Base-by-base conservation (phyloP, 2,113 vertebrate genomes). In the Nettapus auritus region DNA sequence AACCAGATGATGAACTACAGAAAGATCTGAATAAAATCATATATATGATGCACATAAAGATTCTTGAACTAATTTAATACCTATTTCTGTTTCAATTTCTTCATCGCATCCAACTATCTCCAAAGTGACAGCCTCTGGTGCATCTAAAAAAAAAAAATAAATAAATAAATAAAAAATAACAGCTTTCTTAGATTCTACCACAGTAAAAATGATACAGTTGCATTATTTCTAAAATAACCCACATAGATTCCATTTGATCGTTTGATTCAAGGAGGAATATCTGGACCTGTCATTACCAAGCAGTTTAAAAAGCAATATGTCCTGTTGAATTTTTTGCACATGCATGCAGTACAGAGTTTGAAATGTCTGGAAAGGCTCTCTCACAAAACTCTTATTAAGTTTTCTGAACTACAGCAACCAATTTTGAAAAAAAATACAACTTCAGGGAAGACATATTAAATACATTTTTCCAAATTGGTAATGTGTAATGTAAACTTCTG, bases 41-140 rank as follows among this genome's bases (percentile, higher is more conserved):
- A 11, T 31, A 38, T 6, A 16, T 20, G 17, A 46, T 63, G 29
- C 50, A 55, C 29, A 81, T 38, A 82, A 71, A 78, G 34, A 79
- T 46, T 88, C 59, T 38, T 57, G 8, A 57, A 53, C 18, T 34
- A 8, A 60, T 91, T 70, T 93, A 46, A 64, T 98, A 98, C 98
- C 98, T 94, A 98, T 93, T 95, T 98, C 95, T 66, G 98, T 97
- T 96, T 96, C 91, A 79, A 97, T 84, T 44, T 82, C 50, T 82
- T 82, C 89, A 52, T 94, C 12, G 1, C 3, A 42, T 69, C 95
- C 97, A 86, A 90, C 85, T 85, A 98, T 93, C 31, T 81, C 93
- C 85, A 93, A 85, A 78, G 56, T 67, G 55, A 81, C 70, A 81
- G 17, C 8, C 76, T 97, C 96, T 75, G 88, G 59, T 69, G 4